Conservation (phyloP, 1,140 invertebrate species). For the Zeugodacus cucurbitae region DNA sequence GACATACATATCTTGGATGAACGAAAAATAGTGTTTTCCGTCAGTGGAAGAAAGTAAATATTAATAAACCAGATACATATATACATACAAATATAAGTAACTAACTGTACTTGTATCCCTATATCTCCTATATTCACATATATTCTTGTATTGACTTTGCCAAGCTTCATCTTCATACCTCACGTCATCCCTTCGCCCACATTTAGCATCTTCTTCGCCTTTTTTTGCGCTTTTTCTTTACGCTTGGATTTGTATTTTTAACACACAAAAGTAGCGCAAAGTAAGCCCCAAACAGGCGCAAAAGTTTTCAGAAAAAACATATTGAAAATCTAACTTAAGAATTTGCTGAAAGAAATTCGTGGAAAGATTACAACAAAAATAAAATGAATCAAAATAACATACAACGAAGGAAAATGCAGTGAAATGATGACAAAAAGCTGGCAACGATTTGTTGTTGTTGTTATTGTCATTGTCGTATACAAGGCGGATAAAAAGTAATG, state of each 20-base stretch:
- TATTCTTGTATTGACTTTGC: no score
- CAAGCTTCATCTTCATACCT: no score
- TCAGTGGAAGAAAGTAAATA: no score
- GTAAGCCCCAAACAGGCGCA: neutral
- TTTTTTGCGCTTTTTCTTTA: neutral
- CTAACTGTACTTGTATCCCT: no score
- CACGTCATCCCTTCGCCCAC: neutral
- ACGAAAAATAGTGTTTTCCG: no score
- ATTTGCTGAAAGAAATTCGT: neutral
- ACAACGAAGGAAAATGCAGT: neutral
- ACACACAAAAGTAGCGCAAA: neutral
- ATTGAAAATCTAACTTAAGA: neutral
- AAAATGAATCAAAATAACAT: neutral
- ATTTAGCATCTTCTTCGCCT: neutral
- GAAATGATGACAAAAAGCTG: neutral
- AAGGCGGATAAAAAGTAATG: neutral
- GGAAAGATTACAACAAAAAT: neutral
- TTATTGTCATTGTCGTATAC: neutral
- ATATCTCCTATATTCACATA: no score
- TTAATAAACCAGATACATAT: no score
- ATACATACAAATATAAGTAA: no score
- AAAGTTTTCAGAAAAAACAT: no score
- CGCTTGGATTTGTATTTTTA: neutral
- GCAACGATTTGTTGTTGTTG: neutral
- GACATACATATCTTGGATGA: no score